These are phyloP conservation scores for Escarpia spicata DNA, from an alignment of 2,888 invertebrate species.

Conservation along the genomic window DNA sequence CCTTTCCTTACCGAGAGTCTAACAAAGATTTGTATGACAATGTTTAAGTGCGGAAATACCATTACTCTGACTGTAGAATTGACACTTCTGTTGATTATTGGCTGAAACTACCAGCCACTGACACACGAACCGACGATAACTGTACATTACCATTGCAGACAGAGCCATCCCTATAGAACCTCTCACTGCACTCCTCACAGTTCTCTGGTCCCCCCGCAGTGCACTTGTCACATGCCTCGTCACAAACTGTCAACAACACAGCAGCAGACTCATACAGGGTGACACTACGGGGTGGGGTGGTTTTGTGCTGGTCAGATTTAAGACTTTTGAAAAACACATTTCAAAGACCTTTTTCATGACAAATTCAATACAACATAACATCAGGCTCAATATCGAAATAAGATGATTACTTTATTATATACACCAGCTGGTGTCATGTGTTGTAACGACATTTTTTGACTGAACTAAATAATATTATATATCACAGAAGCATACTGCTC, in stretches of 20 bases:
- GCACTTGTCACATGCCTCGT: conserved; percentile 30
- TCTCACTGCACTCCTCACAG: conserved; percentile 81
- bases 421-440: too few relatives aligned
- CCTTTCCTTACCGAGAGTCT: too few relatives aligned
- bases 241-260: conserved; percentile 28
- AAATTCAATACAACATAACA: too few relatives aligned
- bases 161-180: not conserved
- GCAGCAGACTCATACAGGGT: not conserved
- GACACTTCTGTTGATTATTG: not conserved
- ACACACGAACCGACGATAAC: not conserved
- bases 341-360: too few relatives aligned
- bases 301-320: too few relatives aligned
- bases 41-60: not conserved
- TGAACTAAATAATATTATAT: too few relatives aligned
- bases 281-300: not conserved
- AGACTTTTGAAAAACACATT: too few relatives aligned
- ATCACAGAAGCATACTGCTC: too few relatives aligned
- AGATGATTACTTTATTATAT: too few relatives aligned
- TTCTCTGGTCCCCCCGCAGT: conserved; percentile 82
- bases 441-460: too few relatives aligned
- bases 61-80: not conserved
- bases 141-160: not conserved
- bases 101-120: not conserved
- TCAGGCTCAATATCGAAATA: too few relatives aligned
- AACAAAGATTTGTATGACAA: not conserved